These are phyloP conservation scores for Bathybates hornii DNA, from an alignment of 2,113 vertebrate species.

Conservation along the genomic window DNA sequence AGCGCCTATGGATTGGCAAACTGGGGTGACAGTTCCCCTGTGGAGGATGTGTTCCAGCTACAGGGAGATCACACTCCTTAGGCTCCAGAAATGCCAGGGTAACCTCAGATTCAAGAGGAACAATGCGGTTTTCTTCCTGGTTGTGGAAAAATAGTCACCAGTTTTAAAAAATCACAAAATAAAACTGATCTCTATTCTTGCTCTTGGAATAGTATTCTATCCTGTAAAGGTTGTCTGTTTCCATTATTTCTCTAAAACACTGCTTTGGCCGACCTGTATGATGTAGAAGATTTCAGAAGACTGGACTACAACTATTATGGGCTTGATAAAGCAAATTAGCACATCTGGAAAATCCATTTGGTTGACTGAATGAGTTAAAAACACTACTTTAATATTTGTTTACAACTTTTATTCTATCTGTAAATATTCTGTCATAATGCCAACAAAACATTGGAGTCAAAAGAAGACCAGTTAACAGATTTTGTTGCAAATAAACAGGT, in stretches of 20 bases:
- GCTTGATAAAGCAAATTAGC: not conserved
- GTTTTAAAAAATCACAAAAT: not conserved
- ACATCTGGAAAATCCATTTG: not conserved
- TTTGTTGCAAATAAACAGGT: not conserved
- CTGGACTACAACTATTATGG: not conserved
- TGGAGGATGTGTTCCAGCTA: not conserved
- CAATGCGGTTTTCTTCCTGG: not conserved
- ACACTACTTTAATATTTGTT: not conserved
- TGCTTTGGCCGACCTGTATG: rapidly evolving
- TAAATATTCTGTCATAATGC: not conserved
- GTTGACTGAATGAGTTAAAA: not conserved
- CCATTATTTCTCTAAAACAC: not conserved
- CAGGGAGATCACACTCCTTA: not conserved
- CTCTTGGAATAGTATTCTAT: not conserved
- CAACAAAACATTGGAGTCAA: not conserved
- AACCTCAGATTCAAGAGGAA: not conserved
- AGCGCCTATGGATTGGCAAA: not conserved
- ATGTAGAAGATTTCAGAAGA: not conserved
- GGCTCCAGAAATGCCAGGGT: not conserved
- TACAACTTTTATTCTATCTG: not conserved
- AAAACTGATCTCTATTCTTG: not conserved
- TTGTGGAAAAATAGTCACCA: not conserved
- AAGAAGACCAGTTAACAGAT: not conserved
- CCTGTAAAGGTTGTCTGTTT: not conserved
- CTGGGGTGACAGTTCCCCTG: not conserved